Conservation (phyloP, 2,797 vertebrate species). For the Bovichtus diacanthus region DNA sequence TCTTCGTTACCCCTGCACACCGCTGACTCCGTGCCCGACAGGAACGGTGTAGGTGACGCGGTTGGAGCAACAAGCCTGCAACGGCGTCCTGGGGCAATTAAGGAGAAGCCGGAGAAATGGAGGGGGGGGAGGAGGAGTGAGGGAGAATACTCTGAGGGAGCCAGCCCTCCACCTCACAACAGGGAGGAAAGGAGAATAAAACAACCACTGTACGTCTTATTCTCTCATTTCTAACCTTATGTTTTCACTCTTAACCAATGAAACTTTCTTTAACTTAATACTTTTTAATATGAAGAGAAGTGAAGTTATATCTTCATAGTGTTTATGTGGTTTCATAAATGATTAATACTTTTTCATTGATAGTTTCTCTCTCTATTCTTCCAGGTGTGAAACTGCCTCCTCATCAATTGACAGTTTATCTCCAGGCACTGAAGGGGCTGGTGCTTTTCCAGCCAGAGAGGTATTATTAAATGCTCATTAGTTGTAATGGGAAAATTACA, state of each 20-base stretch:
- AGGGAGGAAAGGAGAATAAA: conserved; percentile 64
- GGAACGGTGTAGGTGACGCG: conserved; percentile 68
- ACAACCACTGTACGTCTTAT: conserved; percentile 70
- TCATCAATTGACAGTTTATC: conserved; percentile 75
- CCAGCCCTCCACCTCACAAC: conserved; percentile 46
- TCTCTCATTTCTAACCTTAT: neutral
- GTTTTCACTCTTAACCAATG: neutral
- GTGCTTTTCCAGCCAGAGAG: conserved; percentile 63
- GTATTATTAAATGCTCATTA: conserved; percentile 42
- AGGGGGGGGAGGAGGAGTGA: conserved; percentile 82
- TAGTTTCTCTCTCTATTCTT: neutral
- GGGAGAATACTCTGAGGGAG: conserved; percentile 59
- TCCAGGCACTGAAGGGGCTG: conserved; percentile 65
- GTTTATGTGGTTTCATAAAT: too few relatives aligned
- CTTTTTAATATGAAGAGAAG: neutral
- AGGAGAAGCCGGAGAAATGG: conserved; percentile 90
- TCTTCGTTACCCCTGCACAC: conserved; percentile 83
- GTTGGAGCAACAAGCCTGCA: conserved; percentile 77
- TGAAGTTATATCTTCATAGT: neutral
- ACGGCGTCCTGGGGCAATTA: conserved; percentile 83
- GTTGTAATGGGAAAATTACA: neutral
- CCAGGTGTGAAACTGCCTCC: conserved; percentile 59
- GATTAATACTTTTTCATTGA: neutral
- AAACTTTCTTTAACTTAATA: neutral
- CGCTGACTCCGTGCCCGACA: conserved; percentile 10